A percentile compares a stretch with the other conserved stretches of the same genome.
Conservation (phyloP, 2,113 vertebrate genomes). For the Athene noctua region DNA sequence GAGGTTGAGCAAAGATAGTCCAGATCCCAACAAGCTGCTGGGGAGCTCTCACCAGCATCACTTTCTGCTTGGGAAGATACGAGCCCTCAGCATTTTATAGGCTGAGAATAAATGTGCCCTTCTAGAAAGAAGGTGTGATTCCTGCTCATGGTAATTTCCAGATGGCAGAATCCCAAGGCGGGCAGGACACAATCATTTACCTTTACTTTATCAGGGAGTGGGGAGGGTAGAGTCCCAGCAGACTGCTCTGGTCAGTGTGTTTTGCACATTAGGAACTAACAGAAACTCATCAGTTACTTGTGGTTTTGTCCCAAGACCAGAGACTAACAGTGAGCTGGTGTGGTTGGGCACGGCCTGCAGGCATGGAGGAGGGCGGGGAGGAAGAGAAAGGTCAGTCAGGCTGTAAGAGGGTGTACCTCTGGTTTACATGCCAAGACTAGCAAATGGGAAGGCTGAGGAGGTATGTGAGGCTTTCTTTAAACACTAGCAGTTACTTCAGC, state of each 20-base stretch:
- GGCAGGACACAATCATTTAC: background rate
- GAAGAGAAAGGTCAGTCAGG: background rate
- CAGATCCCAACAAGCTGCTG: background rate
- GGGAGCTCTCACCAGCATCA: background rate
- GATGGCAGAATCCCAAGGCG: background rate
- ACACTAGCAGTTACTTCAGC: background rate
- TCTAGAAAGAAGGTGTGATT: background rate
- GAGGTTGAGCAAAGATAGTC: background rate
- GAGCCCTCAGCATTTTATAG: background rate
- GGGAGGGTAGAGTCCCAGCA: background rate
- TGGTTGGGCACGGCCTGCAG: background rate
- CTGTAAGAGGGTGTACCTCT: background rate
- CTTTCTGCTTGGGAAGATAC: background rate
- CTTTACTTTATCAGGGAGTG: background rate
- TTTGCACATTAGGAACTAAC: background rate
- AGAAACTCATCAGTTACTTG: background rate
- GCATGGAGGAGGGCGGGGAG: background rate
- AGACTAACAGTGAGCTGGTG: background rate
- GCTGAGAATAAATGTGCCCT: background rate
- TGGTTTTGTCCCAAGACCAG: background rate
- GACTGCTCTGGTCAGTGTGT: accelerated
- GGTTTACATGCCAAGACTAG: background rate
- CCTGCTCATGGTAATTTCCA: background rate
- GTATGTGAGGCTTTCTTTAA: background rate
- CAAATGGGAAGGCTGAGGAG: background rate